Conservation (phyloP, 2,113 vertebrate species). For the Corythaixoides concolor region DNA sequence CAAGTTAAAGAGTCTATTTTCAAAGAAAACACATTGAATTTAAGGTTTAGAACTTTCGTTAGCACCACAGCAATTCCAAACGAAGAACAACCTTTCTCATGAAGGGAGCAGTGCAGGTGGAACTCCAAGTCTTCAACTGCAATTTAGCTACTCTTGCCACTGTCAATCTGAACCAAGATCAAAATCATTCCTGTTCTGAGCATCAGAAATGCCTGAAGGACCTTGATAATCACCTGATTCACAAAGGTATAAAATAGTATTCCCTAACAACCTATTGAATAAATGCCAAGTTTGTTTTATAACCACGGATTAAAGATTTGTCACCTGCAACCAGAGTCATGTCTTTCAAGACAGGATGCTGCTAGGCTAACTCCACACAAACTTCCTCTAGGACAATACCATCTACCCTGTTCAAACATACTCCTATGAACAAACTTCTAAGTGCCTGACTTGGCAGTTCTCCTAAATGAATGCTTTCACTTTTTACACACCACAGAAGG, state of each 20-base stretch:
- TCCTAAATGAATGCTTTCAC: background rate
- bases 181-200: background rate
- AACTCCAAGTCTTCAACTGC: background rate
- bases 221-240: background rate
- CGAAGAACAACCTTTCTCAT: background rate
- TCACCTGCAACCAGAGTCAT: background rate
- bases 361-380: background rate
- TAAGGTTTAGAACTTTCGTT: background rate
- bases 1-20: background rate
- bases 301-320: background rate
- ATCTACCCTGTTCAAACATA: background rate
- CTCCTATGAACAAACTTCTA: background rate
- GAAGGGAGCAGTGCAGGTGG: background rate
- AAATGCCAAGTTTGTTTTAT: background rate
- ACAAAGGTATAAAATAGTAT: background rate
- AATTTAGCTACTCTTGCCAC: background rate
- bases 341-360: background rate
- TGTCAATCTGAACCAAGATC: background rate
- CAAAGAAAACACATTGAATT: background rate
- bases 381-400: background rate
- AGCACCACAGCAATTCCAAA: background rate
- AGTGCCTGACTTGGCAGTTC: background rate
- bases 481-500: background rate
- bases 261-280: background rate
- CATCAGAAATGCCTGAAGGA: background rate